Conservation (phyloP, 92 coral and sea anemone species). For the Bergia puertoricense region DNA sequence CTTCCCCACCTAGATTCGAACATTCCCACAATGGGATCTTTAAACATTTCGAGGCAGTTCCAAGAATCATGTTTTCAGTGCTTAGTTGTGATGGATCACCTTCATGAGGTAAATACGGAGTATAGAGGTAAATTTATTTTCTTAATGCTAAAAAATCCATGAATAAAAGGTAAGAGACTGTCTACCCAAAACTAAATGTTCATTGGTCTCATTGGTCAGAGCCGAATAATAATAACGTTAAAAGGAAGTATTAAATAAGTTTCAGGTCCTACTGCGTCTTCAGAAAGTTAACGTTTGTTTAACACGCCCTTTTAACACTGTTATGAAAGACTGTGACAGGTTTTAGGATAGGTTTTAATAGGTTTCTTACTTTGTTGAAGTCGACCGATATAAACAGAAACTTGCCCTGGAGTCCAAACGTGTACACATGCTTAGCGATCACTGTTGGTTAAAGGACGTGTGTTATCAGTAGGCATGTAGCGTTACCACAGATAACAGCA, state of each 20-base stretch:
- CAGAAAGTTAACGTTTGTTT: too few species aligned
- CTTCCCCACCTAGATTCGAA: too few species aligned
- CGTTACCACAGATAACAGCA: too few species aligned
- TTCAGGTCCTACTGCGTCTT: too few species aligned
- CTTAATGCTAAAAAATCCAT: not conserved
- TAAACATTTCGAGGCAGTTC: too few species aligned
- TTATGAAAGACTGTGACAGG: not conserved
- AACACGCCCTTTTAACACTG: not conserved
- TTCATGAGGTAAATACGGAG: not conserved
- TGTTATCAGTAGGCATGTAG: too few species aligned
- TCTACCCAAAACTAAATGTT: too few species aligned
- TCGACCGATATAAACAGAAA: slow-evolving; percentile 76
- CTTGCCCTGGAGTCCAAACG: slow-evolving; percentile 86
- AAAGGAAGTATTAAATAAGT: too few species aligned
- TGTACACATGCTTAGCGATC: slow-evolving; percentile 69
- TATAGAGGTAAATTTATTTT: not conserved
- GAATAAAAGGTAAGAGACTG: not conserved
- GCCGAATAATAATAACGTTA: too few species aligned
- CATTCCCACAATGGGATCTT: too few species aligned
- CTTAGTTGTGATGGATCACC: not conserved
- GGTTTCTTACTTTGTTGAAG: slow-evolving; percentile 61
- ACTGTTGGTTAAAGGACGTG: slow-evolving; percentile 38
- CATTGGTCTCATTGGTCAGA: too few species aligned
- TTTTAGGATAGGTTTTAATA: not conserved
- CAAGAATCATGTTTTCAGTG: too few species aligned